Evolutionary conservation across 2,888 invertebrate genomes (phyloP).

Genomic region (Tipula helvola): DNA sequence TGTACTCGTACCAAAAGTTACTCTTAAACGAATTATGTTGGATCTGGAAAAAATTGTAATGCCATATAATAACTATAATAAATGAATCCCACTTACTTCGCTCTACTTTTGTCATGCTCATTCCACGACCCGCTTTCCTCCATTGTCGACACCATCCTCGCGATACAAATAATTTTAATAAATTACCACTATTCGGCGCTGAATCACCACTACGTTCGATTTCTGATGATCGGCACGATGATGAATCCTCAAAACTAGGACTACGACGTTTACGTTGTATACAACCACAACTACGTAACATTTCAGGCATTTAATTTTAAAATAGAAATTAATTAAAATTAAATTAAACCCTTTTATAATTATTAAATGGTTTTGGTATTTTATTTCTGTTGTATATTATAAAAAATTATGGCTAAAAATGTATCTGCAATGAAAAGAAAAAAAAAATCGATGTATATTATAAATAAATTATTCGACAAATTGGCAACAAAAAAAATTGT

Average conservation of each 20-base stretch:
- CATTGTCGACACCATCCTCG: conserved; percentile 53
- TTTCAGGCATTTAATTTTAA: conserved; percentile 16
- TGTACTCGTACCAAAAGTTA: neutral
- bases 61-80: neutral
- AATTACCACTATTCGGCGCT: conserved; percentile 24
- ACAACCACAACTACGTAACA: conserved; percentile 35
- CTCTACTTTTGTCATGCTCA: conserved; percentile 66
- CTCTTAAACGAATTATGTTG: no score
- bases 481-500: neutral
- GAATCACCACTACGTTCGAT: conserved; percentile 28
- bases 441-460: neutral
- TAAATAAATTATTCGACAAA: neutral
- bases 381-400: neutral
- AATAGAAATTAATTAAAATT: neutral
- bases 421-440: neutral
- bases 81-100: conserved; percentile 46
- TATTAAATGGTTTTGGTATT: neutral
- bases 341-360: neutral
- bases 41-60: neutral
- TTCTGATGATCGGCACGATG: conserved; percentile 35
- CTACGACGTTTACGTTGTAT: conserved; percentile 33
- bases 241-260: conserved; percentile 35
- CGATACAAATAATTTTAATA: conserved; percentile 36
- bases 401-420: neutral
- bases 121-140: conserved; percentile 47